Conservation (phyloP, 2,888 invertebrate genomes). For the Choristoneura rosaceana region DNA sequence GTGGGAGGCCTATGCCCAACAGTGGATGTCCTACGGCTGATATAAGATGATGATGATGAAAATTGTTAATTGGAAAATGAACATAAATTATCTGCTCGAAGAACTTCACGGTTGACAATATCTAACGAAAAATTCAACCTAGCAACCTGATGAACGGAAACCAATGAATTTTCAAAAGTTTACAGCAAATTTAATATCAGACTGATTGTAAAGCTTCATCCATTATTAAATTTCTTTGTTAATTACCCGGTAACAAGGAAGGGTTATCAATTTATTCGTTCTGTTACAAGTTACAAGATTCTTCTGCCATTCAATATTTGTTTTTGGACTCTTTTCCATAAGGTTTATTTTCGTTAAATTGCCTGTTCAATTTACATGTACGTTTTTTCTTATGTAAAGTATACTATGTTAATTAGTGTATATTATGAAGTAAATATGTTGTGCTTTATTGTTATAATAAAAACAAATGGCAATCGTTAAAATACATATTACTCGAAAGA, state of each 20-base stretch:
- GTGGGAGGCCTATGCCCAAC: no score
- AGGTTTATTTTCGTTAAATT: background rate
- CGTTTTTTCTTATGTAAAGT: no score
- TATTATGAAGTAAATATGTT: no score
- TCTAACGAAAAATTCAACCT: constrained; percentile 19
- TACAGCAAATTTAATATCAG: constrained; percentile 26
- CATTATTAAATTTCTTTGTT: constrained; percentile 24
- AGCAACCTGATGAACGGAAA: constrained; percentile 13
- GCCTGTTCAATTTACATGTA: background rate
- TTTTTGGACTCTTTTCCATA: background rate
- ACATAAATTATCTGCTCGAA: background rate
- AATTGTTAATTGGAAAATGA: background rate
- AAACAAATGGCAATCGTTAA: background rate
- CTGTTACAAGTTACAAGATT: background rate
- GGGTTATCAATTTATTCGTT: constrained; percentile 18
- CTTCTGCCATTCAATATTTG: background rate
- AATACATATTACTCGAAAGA: no score
- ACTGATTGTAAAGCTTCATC: constrained; percentile 12
- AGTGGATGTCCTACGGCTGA: no score
- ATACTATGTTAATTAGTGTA: no score
- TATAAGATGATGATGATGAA: no score
- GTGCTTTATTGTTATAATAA: no score
- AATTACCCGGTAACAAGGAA: constrained; percentile 3
- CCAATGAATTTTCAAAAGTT: constrained; percentile 23
- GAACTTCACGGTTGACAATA: constrained; percentile 3